phyloP scores from a whole-genome alignment of 2,888 invertebrate species.

The Netelia inedita region DNA sequence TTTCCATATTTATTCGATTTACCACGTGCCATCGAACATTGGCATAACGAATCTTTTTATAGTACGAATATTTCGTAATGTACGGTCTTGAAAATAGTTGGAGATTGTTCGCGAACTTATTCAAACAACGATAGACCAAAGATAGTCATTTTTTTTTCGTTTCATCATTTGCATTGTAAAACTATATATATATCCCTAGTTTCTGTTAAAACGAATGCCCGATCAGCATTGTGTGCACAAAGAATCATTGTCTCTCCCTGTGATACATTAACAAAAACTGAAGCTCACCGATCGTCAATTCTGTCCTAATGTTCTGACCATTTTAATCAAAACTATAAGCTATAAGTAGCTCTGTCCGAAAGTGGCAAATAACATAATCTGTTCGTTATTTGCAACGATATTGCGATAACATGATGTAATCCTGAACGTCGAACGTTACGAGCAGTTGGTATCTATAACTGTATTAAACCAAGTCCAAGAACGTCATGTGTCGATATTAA shows the following conservation, averaged over 20 bases:
- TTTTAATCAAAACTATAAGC: background rate
- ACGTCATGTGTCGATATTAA: slow-evolving; percentile 61
- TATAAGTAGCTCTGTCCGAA: slow-evolving; percentile 17
- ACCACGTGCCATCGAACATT: too few relatives aligned
- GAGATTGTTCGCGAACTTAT: too few relatives aligned
- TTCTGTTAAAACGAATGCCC: too few relatives aligned
- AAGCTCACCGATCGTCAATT: background rate
- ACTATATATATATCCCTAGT: too few relatives aligned
- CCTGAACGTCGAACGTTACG: slow-evolving; percentile 24
- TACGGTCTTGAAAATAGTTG: too few relatives aligned
- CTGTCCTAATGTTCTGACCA: background rate
- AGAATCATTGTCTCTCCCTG: slow-evolving; percentile 40
- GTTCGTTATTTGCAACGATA: slow-evolving; percentile 29
- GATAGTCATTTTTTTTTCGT: too few relatives aligned
- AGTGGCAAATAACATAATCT: slow-evolving; percentile 52
- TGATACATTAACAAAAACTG: slow-evolving; percentile 41
- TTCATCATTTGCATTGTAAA: too few relatives aligned
- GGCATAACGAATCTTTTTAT: too few relatives aligned
- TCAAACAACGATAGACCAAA: too few relatives aligned
- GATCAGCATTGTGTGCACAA: slow-evolving; percentile 58
- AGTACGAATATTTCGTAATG: too few relatives aligned
- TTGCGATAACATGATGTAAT: slow-evolving; percentile 32
- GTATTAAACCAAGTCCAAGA: slow-evolving; percentile 20
- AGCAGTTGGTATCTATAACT: slow-evolving; percentile 44
- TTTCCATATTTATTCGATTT: too few relatives aligned